A percentile compares a stretch with the other conserved stretches of the same genome.
These are phyloP conservation scores for Drosophila seguyi DNA, from an alignment of 1,140 invertebrate genomes.

Conservation along the genomic window DNA sequence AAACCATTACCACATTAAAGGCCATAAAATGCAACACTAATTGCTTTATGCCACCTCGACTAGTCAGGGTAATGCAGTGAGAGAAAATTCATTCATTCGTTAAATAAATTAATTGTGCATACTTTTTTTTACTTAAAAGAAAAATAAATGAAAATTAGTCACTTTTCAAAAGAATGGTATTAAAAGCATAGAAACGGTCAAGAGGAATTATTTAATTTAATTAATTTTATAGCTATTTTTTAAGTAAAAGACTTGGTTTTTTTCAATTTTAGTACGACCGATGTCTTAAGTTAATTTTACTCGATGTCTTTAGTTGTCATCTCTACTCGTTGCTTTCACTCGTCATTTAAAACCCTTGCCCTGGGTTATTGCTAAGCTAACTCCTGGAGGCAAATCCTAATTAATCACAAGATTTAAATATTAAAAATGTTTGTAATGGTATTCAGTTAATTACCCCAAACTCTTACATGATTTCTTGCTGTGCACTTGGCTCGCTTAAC, in stretches of 20 bases:
- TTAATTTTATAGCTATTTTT: too few relatives aligned
- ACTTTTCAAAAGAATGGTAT: too few relatives aligned
- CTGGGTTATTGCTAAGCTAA: neutral
- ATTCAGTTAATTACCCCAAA: neutral
- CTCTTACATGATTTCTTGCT: neutral
- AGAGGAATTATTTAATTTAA: too few relatives aligned
- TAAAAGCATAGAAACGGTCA: too few relatives aligned
- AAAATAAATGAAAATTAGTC: too few relatives aligned
- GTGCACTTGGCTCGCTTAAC: slow-evolving; percentile 22
- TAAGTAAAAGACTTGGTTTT: too few relatives aligned
- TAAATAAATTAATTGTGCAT: neutral
- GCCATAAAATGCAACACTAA: slow-evolving; percentile 83
- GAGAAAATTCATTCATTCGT: neutral
- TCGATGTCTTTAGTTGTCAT: neutral
- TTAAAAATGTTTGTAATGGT: neutral
- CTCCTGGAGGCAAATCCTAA: neutral
- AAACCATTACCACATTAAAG: slow-evolving; percentile 84
- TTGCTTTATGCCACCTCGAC: slow-evolving; percentile 72
- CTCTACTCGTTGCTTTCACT: too few relatives aligned
- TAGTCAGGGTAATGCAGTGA: slow-evolving; percentile 22
- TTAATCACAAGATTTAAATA: neutral
- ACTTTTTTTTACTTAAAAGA: too few relatives aligned
- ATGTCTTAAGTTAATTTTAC: too few relatives aligned
- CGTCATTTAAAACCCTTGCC: neutral
- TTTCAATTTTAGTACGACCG: too few relatives aligned